Conservation (phyloP, 2,113 vertebrate genomes). For the Ellobius talpinus region DNA sequence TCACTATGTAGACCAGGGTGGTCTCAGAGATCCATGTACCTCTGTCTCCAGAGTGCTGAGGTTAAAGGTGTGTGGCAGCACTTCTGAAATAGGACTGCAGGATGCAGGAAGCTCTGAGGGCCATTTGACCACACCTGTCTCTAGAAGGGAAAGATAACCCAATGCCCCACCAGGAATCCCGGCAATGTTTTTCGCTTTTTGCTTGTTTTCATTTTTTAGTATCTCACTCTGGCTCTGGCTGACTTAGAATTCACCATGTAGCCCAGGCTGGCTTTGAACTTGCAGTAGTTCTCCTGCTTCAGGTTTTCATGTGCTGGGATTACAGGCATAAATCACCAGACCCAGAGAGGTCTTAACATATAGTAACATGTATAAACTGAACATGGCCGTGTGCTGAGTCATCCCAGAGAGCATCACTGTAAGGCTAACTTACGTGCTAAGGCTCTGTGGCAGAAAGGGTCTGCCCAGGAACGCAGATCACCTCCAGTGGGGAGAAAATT, state of each 20-base stretch:
- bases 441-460: background rate
- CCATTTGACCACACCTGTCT: background rate
- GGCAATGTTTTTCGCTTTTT: background rate
- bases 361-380: background rate
- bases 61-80: background rate
- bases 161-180: background rate
- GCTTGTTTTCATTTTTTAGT: background rate
- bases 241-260: background rate
- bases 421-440: background rate
- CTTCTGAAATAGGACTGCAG: background rate
- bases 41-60: background rate
- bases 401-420: background rate
- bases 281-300: background rate
- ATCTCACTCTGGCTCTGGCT: background rate
- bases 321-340: background rate
- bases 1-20: background rate
- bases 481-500: background rate
- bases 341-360: background rate
- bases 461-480: background rate
- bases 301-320: background rate
- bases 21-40: background rate
- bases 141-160: background rate
- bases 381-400: background rate
- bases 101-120: background rate
- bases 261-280: background rate